A percentile compares a stretch with the other conserved stretches of the same genome.
These are phyloP conservation scores for Chymomyza costata DNA, from an alignment of 1,140 invertebrate species.

Conservation along the genomic window DNA sequence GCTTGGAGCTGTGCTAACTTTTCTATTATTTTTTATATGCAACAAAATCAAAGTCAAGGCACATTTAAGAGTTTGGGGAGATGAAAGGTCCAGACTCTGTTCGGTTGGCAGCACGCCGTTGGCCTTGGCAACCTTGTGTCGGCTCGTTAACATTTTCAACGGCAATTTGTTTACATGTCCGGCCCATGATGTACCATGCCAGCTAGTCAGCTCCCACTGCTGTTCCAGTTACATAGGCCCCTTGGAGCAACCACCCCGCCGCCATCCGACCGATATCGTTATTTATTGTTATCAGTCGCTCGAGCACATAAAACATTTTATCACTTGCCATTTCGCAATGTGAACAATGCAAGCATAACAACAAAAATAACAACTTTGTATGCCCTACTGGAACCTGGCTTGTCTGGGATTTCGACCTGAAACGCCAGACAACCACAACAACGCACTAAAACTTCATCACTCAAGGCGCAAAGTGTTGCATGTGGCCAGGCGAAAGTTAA, in stretches of 20 bases:
- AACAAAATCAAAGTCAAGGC: background rate
- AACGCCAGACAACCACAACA: background rate
- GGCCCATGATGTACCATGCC: background rate
- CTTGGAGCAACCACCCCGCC: slow-evolving; percentile 12
- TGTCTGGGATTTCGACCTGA: slow-evolving; percentile 12
- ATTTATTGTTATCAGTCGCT: slow-evolving; percentile 74
- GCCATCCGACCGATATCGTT: slow-evolving; percentile 59
- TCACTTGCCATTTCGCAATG: slow-evolving; percentile 47
- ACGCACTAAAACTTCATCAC: slow-evolving; percentile 49
- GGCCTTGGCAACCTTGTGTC: slow-evolving; percentile 28
- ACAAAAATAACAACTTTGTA: too few species aligned
- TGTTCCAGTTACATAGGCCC: background rate
- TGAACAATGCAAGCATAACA: slow-evolving; percentile 20
- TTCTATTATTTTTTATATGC: background rate
- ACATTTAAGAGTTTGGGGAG: background rate
- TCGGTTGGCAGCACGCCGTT: background rate
- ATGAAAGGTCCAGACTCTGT: background rate
- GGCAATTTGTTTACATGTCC: slow-evolving; percentile 69
- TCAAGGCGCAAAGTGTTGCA: slow-evolving; percentile 51
- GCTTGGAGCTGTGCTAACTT: background rate
- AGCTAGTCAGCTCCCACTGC: background rate
- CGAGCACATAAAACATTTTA: slow-evolving; percentile 71
- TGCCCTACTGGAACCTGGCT: background rate
- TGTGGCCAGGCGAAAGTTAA: slow-evolving; percentile 45
- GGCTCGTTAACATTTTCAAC: slow-evolving; percentile 48